Base-by-base conservation (phyloP, 1,140 invertebrate genomes). In the Bombus soroeensis region DNA sequence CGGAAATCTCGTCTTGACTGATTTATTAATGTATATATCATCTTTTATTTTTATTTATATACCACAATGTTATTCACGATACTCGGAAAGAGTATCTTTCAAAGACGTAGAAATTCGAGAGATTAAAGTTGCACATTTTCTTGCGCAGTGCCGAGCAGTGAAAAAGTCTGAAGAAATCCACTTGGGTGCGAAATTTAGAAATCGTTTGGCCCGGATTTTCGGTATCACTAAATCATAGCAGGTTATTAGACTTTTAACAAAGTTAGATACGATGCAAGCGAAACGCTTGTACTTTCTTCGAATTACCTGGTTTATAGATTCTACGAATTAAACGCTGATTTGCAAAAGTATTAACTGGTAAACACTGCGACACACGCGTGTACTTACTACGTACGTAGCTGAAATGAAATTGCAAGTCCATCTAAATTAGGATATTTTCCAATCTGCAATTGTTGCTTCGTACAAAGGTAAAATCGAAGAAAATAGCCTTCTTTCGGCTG, bases 91-190 rank as follows among this genome's bases (percentile, higher is more conserved):
- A 2, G 12, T 15, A 13, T 13, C 4, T 64, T 6, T n/a, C 12
- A 28, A 13, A 0, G 28, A 64, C 12, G 62, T 6, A 2, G 62
- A n/a, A 18, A 22, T 15, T 34, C 32, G 6, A 18, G 15, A 6
- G 32, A 34, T 66, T 0, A 13, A 22, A 22, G 18, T 34, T 8
- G n/a, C 8, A 34, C 0, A 3, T 3, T 34, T 66, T 1, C 0
- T 32, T 47, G 15, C 15, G 15, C 18, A 1, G 47, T 47, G 15
- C 0, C 0, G 0, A 0, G 5, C 13, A 4, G 12, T 15, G 2
- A 18, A 32, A 8, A 66, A 18, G 15, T 66, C 15, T 0, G 62
- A 64, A n/a, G 2, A n/a, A 13, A 62, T 13, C 4, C 12, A 5
- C 4, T 13, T 15, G 64, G 0, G 2, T 34, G 32, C 6, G 2